Base-by-base conservation (phyloP, 2,888 invertebrate genomes). In the Lasioglossum pauxillum region DNA sequence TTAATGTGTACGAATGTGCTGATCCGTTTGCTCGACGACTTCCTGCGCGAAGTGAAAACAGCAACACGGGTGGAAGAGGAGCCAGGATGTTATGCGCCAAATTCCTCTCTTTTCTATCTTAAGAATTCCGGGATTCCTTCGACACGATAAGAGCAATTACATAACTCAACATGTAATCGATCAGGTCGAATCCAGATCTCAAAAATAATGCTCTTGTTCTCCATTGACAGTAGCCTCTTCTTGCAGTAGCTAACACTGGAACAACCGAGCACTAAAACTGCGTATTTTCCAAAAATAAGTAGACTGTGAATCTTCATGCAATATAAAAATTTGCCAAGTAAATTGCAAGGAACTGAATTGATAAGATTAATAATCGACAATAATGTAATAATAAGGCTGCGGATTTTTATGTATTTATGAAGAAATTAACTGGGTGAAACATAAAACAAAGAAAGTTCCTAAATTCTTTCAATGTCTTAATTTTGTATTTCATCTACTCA, bases 31-130 rank as follows among this genome's bases (percentile, higher is more conserved):
- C 83, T 75, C 67, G 64, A 78, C 78, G 82, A 86, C 85, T 91
- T 89, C 88, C 88, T 88, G 87, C 76, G 84, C 78, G 49, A 87
- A 88, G 83, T 90, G 79, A 76, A 90, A 86, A 86, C 67, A 67
- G 49, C 77, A 53, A 71, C 8, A 64, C 31, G 19, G n/a, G 38
- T 57, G 83, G 77, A 83, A 83, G 49, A 71, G 49, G 49, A 69
- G 64, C 67, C 75, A 83, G 79, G 84, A 82, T 78, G 78, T 80
- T 71, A 27, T 76, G 86, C 82, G 90, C 89, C 83, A 90, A 90
- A 88, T 89, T 69, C 80, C 76, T 60, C 75, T 75, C 69, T 78
- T 73, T 79, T 87, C 89, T 90, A 87, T 91, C 87, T 89, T 90
- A 78, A 90, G 89, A 86, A 81, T 87, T 84, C 53, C 80, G 67